Evolutionary conservation across 2,797 vertebrate species (phyloP).

Genomic region (Pteronotus mesoamericanus): DNA sequence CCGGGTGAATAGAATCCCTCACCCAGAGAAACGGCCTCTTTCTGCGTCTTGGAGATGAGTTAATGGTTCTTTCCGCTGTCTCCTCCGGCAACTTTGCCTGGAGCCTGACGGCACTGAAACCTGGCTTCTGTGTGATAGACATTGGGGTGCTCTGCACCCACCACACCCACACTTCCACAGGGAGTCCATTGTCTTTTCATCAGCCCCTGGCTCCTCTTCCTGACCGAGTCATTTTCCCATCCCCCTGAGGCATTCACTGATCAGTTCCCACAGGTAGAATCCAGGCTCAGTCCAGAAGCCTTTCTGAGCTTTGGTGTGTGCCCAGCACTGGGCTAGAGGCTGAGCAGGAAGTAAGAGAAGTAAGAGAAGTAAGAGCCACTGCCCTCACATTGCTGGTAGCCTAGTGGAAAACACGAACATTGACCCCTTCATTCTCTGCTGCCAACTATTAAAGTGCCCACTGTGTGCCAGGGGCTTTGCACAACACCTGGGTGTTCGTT

Average conservation of each 20-base stretch:
- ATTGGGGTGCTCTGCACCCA: too few relatives aligned
- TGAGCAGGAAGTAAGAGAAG: background rate
- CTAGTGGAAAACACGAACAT: background rate
- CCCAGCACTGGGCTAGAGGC: background rate
- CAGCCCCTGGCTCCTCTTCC: background rate
- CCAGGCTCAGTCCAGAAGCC: background rate
- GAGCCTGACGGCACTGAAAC: background rate
- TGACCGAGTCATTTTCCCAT: background rate
- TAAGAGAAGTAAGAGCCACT: conserved; percentile 33
- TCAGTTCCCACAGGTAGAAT: background rate
- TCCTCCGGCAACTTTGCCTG: background rate
- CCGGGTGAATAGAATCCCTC: conserved; percentile 41
- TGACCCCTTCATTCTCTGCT: background rate
- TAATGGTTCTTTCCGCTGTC: background rate
- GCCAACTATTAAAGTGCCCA: background rate
- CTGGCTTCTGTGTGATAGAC: background rate
- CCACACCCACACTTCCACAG: background rate
- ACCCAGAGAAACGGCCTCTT: conserved; percentile 12
- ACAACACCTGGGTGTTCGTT: background rate
- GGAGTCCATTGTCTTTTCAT: background rate
- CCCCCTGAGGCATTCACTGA: background rate
- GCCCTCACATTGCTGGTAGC: background rate
- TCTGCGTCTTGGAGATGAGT: conserved; percentile 36
- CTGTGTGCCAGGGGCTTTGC: background rate
- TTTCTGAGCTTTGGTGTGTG: background rate